Percentiles rank a stretch among this genome's conserved stretches.
Evolutionary conservation across 2,113 vertebrate genomes (phyloP).

Genomic region (Fulica atra): DNA sequence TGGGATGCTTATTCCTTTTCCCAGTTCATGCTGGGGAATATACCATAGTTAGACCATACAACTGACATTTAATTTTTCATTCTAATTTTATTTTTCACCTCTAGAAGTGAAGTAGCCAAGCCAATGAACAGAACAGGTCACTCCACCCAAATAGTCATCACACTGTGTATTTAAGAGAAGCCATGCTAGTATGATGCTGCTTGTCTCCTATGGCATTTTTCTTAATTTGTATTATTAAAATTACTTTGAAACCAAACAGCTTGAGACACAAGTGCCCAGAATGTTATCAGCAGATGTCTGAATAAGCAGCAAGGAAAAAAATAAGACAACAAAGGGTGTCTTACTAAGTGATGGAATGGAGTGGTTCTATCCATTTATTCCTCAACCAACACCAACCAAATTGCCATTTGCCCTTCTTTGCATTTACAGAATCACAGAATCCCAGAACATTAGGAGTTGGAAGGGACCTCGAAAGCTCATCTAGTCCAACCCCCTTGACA

Average conservation of each 20-base stretch:
- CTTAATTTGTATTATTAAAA: background rate
- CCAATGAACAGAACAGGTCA: background rate
- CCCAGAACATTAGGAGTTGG: no score
- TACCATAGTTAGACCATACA: background rate
- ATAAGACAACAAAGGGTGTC: background rate
- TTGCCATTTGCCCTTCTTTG: background rate
- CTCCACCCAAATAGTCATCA: background rate
- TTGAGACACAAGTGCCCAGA: background rate
- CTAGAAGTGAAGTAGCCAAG: background rate
- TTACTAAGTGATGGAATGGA: background rate
- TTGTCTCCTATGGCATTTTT: background rate
- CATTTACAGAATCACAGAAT: no score
- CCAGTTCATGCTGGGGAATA: background rate
- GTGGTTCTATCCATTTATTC: background rate
- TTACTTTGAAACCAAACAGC: background rate
- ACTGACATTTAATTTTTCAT: background rate
- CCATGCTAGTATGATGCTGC: rapidly evolving
- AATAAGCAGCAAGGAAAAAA: background rate
- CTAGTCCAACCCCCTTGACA: no score
- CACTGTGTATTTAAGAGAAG: background rate
- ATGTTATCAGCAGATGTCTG: background rate
- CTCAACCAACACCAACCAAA: background rate
- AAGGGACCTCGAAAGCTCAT: no score
- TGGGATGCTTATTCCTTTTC: background rate
- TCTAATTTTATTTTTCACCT: background rate